Percentiles rank a stretch among this genome's conserved stretches.
phyloP scores from a whole-genome alignment of 1,140 invertebrate genomes.

The Eumaeus atala region DNA sequence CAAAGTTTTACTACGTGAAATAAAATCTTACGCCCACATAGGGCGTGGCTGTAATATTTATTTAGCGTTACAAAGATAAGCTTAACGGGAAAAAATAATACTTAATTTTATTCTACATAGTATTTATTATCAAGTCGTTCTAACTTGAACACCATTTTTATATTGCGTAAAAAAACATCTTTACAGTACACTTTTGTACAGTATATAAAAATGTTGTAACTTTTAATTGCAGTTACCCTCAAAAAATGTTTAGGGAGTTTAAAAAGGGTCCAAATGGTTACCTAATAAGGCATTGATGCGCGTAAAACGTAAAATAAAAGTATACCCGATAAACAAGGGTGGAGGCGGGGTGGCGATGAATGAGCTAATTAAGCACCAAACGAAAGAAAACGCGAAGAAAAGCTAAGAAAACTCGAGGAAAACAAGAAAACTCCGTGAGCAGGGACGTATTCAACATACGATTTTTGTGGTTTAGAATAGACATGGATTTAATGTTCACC shows the following conservation, averaged over 20 bases:
- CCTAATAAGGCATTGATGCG: conserved; percentile 47
- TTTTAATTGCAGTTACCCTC: conserved; percentile 16
- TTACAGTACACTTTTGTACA: not conserved
- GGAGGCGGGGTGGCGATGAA: conserved; percentile 46
- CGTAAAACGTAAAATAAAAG: conserved; percentile 61
- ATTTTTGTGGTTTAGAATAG: not conserved
- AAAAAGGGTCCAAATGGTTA: conserved; percentile 32
- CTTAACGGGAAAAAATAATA: too few relatives aligned
- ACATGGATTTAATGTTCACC: too few relatives aligned
- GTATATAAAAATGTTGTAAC: not conserved
- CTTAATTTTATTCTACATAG: too few relatives aligned
- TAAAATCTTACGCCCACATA: too few relatives aligned
- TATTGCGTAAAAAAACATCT: not conserved
- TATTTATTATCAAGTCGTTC: too few relatives aligned
- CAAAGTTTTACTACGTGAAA: too few relatives aligned
- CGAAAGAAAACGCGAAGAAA: conserved; percentile 70
- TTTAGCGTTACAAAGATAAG: too few relatives aligned
- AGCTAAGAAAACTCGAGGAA: conserved; percentile 66
- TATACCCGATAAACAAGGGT: conserved; percentile 63
- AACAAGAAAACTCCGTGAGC: conserved; percentile 62
- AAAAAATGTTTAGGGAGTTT: conserved; percentile 21
- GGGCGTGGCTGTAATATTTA: too few relatives aligned
- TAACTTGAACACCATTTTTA: too few relatives aligned
- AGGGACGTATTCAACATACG: conserved; percentile 33
- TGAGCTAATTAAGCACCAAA: conserved; percentile 66